These are phyloP conservation scores for Falco columbarius DNA, from an alignment of 2,797 vertebrate species.

Conservation along the genomic window DNA sequence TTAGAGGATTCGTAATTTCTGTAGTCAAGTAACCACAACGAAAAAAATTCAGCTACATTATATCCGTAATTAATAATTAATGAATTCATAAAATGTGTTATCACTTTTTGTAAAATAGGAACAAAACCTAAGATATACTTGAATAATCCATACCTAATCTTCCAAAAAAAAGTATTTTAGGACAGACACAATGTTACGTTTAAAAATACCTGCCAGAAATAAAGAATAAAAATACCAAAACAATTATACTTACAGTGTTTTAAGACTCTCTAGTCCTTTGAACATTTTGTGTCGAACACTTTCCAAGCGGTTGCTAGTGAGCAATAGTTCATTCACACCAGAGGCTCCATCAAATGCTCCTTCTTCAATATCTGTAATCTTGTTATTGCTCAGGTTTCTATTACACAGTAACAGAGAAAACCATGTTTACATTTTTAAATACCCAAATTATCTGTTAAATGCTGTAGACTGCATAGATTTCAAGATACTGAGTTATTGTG, in stretches of 20 bases:
- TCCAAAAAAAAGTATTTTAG: neutral
- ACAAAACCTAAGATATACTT: neutral
- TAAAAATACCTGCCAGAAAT: neutral
- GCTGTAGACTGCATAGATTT: neutral
- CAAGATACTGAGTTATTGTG: neutral
- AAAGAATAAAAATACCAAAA: neutral
- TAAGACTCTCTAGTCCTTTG: conserved; percentile 92
- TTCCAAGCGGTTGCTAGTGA: conserved; percentile 95
- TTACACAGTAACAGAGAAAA: neutral
- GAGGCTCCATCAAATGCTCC: conserved; percentile 93
- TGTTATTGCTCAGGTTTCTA: conserved; percentile 98
- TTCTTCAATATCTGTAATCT: conserved; percentile 97
- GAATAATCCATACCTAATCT: neutral
- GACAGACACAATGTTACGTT: neutral
- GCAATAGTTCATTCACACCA: conserved; percentile 92
- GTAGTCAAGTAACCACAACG: neutral
- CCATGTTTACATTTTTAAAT: neutral
- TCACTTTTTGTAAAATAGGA: neutral
- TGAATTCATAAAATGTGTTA: neutral
- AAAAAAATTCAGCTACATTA: neutral
- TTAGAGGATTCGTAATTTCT: neutral
- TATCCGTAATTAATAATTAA: neutral
- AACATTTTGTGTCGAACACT: conserved; percentile 92
- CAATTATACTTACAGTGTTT: conserved; percentile 89
- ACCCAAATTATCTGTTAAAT: neutral